phyloP scores from a whole-genome alignment of 2,797 vertebrate species.

The Silurus aristotelis region DNA sequence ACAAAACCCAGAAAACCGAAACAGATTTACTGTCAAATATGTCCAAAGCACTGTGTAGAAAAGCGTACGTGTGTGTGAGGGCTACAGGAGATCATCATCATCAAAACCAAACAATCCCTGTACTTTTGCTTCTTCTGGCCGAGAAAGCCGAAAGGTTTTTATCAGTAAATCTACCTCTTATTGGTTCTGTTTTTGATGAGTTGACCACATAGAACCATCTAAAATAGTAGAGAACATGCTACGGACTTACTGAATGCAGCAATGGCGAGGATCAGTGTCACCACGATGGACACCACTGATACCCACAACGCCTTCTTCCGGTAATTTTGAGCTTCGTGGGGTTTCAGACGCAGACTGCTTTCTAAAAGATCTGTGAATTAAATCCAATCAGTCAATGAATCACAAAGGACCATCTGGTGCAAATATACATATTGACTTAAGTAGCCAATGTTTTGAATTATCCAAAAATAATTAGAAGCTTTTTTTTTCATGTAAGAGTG shows the following conservation, averaged over 20 bases:
- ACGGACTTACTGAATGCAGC: constrained; percentile 92
- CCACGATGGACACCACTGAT: constrained; percentile 91
- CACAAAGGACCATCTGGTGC: background rate
- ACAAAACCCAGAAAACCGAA: background rate
- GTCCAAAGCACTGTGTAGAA: background rate
- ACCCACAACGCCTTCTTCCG: constrained; percentile 96
- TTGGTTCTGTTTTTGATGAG: background rate
- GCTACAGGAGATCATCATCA: too few species aligned
- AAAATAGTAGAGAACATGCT: background rate
- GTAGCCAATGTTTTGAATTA: background rate
- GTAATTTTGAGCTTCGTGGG: constrained; percentile 96
- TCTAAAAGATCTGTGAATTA: constrained; percentile 87
- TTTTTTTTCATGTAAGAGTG: background rate
- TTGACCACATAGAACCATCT: background rate
- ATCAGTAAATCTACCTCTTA: background rate
- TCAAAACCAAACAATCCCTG: too few species aligned
- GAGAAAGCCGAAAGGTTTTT: background rate
- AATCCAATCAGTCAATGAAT: constrained; percentile 48
- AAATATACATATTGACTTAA: background rate
- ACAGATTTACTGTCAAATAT: background rate
- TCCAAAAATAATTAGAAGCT: background rate
- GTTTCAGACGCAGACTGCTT: constrained; percentile 96
- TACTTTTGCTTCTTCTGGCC: background rate
- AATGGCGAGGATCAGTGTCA: constrained; percentile 90
- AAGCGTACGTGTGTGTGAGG: background rate